A percentile compares a stretch with the other conserved stretches of the same genome.
phyloP scores from a whole-genome alignment of 1,140 invertebrate species.

The Belonocnema kinseyi region DNA sequence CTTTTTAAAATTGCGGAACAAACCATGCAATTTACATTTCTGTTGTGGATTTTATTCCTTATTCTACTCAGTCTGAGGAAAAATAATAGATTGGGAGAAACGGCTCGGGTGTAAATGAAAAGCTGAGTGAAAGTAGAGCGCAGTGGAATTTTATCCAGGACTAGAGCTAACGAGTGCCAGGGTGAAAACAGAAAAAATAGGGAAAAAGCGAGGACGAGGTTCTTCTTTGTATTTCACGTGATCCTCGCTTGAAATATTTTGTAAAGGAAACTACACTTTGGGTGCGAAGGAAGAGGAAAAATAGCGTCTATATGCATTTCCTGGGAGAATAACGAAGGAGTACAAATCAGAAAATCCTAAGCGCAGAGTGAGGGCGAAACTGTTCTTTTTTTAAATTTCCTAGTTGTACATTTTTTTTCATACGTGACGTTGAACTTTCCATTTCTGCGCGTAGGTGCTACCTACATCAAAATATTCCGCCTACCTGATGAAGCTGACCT shows the following conservation, averaged over 20 bases:
- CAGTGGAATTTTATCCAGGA: neutral
- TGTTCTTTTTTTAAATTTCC: too few species aligned
- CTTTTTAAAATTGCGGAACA: too few species aligned
- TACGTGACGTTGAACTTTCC: too few species aligned
- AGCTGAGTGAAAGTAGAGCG: neutral
- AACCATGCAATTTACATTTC: too few species aligned
- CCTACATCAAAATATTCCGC: too few species aligned
- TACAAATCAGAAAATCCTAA: slow-evolving; percentile 6
- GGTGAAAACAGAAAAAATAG: neutral
- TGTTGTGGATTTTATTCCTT: too few species aligned
- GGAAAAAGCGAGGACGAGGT: neutral
- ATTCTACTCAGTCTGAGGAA: too few species aligned
- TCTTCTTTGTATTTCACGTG: neutral
- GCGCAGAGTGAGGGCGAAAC: neutral
- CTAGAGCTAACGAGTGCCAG: neutral
- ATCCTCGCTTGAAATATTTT: slow-evolving; percentile 9
- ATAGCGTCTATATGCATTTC: slow-evolving; percentile 1
- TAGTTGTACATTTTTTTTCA: too few species aligned
- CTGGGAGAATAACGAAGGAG: neutral
- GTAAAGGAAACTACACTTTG: neutral
- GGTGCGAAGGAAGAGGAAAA: slow-evolving; percentile 1
- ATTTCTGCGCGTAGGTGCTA: too few species aligned
- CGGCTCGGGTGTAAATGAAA: neutral
- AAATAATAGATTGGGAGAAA: too few species aligned
- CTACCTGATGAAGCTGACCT: too few species aligned